A percentile compares a stretch with the other conserved stretches of the same genome.
phyloP scores from a whole-genome alignment of 2,888 invertebrate species.

The Limnephilus rhombicus region DNA sequence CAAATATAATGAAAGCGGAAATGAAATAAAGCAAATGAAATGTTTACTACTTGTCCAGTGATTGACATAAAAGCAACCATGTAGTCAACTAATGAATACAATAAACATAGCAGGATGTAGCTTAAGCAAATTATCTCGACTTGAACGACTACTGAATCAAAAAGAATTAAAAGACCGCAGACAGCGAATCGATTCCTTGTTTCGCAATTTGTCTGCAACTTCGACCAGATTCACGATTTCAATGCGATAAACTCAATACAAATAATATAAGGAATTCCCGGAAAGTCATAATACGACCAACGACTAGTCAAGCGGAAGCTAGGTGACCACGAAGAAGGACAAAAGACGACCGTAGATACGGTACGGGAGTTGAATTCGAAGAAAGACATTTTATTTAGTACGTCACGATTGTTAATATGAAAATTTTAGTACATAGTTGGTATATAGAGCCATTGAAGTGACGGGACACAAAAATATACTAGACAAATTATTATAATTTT shows the following conservation, averaged over 20 bases:
- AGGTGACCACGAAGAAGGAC: not conserved
- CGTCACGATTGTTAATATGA: no score
- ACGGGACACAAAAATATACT: no score
- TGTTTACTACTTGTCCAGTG: not conserved
- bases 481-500: no score
- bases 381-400: no score
- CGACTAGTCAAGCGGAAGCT: slow-evolving; percentile 1
- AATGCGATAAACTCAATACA: not conserved
- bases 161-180: not conserved
- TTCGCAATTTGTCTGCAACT: not conserved
- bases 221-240: slow-evolving; percentile 12
- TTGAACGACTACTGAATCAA: not conserved
- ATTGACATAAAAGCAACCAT: not conserved
- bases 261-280: not conserved
- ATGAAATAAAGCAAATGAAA: slow-evolving; percentile 4
- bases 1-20: not conserved
- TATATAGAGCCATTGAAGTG: not conserved
- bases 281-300: not conserved
- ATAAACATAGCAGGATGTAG: not conserved
- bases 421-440: not conserved
- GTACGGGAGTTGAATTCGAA: no score
- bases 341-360: not conserved
- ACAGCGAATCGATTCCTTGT: not conserved
- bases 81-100: not conserved
- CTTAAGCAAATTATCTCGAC: not conserved